Evolutionary conservation across 1,140 invertebrate species (phyloP).

Genomic region (Eumeta japonica): DNA sequence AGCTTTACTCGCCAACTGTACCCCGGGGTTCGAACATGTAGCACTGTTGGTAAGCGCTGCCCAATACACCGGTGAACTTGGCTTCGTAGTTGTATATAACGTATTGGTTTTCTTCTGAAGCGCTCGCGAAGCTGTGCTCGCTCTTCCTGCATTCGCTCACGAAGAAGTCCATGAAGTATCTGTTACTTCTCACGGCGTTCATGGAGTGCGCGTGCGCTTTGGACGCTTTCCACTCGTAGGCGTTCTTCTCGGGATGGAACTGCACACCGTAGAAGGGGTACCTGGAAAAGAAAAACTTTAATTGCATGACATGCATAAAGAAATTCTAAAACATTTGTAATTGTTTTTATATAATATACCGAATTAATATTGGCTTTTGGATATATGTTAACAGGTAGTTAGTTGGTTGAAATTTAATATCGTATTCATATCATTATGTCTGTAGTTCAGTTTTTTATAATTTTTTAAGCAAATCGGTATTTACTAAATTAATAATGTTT

Average conservation of each 20-base stretch:
- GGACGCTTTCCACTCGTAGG: slow-evolving; percentile 73
- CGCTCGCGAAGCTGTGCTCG: slow-evolving; percentile 51
- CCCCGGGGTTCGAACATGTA: slow-evolving; percentile 60
- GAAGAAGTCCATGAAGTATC: slow-evolving; percentile 86
- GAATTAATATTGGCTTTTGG: no score
- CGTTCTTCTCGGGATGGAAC: slow-evolving; percentile 89
- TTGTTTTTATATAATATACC: no score
- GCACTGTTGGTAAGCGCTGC: slow-evolving; percentile 58
- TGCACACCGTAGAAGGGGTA: slow-evolving; percentile 87
- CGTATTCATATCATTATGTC: no score
- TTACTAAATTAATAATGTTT: no score
- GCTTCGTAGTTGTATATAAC: slow-evolving; percentile 69
- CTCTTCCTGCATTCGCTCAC: slow-evolving; percentile 71
- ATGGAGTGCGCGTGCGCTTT: slow-evolving; percentile 65
- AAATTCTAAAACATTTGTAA: no score
- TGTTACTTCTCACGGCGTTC: slow-evolving; percentile 62
- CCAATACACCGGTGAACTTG: slow-evolving; percentile 57
- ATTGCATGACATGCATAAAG: no score
- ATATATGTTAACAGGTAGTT: no score
- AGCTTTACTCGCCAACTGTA: no score
- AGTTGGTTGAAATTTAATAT: no score
- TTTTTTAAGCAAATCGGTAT: no score
- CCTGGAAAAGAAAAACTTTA: slow-evolving; percentile 29
- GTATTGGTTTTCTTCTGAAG: slow-evolving; percentile 45
- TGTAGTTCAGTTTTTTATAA: no score